Conservation (phyloP, 23 tunicate genomes). For the Halocynthia aurantium region DNA sequence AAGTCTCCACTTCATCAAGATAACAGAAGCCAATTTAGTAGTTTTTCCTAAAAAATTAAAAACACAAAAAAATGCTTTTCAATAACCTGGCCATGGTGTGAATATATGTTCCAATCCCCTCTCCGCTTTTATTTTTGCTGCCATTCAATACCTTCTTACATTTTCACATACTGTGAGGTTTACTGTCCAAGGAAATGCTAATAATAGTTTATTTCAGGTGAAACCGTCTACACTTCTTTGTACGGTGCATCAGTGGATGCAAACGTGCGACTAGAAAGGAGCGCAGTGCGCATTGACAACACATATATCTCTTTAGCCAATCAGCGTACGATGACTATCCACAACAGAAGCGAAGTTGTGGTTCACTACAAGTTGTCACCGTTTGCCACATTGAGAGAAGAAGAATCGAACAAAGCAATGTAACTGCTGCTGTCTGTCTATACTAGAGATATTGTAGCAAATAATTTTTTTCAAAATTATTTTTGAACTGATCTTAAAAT, state of each 20-base stretch:
- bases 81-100: no score
- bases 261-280: constrained; percentile 80
- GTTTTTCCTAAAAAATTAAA: no score
- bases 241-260: constrained; percentile 85
- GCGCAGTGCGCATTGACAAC: constrained; percentile 80
- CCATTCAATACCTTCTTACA: no score
- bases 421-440: constrained; percentile 1
- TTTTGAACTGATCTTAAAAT: no score
- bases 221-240: constrained; percentile 42
- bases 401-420: constrained; percentile 78
- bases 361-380: constrained; percentile 86
- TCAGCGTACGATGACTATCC: constrained; percentile 68
- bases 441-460: no score
- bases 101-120: no score
- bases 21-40: no score
- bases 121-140: not conserved
- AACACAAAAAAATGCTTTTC: no score
- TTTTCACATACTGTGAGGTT: no score
- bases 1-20: no score
- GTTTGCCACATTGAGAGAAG: constrained; percentile 67
- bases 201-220: constrained; percentile 39
- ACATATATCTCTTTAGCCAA: constrained; percentile 87
- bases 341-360: constrained; percentile 77
- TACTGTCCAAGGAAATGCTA: no score
- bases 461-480: no score